phyloP scores from a whole-genome alignment of 1,140 invertebrate species.

The Akabosia matsudoensis region DNA sequence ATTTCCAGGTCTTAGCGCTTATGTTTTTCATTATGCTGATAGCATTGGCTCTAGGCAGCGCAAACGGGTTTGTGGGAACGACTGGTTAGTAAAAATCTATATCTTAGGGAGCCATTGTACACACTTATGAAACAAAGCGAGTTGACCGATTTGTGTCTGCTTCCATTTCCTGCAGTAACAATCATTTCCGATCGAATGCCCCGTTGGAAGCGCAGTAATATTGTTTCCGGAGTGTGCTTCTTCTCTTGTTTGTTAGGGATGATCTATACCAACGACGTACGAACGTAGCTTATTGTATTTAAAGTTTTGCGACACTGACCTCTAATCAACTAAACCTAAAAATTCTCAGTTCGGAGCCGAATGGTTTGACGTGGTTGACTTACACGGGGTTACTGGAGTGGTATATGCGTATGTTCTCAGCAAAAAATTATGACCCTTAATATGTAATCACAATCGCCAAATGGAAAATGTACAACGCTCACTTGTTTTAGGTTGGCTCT shows the following conservation, averaged over 20 bases:
- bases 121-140: no score
- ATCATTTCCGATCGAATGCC: background rate
- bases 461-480: no score
- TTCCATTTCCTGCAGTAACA: background rate
- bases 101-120: no score
- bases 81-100: background rate
- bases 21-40: slow-evolving; percentile 14
- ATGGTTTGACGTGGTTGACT: slow-evolving; percentile 5
- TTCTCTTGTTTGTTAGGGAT: background rate
- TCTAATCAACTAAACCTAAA: background rate
- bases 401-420: background rate
- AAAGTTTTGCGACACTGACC: no score
- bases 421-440: no score
- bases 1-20: background rate
- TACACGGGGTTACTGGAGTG: background rate
- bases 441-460: no score
- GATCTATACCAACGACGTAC: background rate
- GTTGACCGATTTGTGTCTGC: background rate
- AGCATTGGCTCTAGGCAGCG: background rate
- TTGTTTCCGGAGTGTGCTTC: background rate
- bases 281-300: no score
- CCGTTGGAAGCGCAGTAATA: background rate
- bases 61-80: slow-evolving; percentile 17
- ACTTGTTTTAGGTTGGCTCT: background rate
- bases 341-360: background rate